These are phyloP conservation scores for Penelope pileata DNA, from an alignment of 2,113 vertebrate genomes.

Conservation along the genomic window DNA sequence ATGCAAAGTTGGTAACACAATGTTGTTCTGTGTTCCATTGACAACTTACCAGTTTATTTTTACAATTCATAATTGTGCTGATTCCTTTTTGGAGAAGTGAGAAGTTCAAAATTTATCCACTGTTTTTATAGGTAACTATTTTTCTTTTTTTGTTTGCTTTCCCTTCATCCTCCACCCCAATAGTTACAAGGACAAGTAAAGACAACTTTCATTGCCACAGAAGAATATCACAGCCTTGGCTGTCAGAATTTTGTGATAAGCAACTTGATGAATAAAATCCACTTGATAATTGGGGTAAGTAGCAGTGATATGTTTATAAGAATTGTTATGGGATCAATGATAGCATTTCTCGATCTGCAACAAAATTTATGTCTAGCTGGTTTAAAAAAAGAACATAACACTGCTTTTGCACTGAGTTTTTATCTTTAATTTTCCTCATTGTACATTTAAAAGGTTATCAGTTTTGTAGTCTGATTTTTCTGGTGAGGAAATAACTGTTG, in stretches of 20 bases:
- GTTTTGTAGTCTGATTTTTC: neutral
- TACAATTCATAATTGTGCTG: neutral
- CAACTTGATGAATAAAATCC: conserved; percentile 72
- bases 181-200: conserved; percentile 89
- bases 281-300: conserved; percentile 88
- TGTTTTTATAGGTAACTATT: neutral
- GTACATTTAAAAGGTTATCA: neutral
- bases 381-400: neutral
- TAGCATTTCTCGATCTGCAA: neutral
- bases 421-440: neutral
- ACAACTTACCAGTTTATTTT: neutral
- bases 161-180: neutral
- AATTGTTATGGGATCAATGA: neutral
- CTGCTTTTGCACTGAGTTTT: neutral
- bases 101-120: neutral
- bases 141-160: neutral
- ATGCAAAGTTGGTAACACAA: neutral
- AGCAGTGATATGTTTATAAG: accelerated
- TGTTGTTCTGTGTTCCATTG: neutral
- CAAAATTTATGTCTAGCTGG: neutral
- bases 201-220: conserved; percentile 84
- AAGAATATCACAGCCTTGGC: conserved; percentile 80
- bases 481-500: neutral
- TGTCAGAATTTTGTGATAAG: conserved; percentile 82
- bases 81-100: neutral